Percentiles rank a stretch among this genome's conserved stretches.
Conservation (phyloP, 2,113 vertebrate genomes). For the Mus pahari region DNA sequence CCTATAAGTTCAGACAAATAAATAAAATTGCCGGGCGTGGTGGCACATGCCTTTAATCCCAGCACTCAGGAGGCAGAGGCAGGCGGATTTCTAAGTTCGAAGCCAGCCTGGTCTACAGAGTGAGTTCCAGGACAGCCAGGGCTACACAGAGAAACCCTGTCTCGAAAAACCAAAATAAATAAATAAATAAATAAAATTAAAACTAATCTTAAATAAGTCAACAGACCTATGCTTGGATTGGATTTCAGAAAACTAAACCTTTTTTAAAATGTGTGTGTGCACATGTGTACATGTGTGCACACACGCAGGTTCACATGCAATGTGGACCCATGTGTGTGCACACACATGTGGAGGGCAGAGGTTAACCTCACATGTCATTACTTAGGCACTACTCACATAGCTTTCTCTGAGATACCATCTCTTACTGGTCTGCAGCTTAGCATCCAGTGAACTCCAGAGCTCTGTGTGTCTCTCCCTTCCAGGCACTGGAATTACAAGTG, state of each 20-base stretch:
- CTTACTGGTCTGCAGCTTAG: neutral
- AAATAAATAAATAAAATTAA: neutral
- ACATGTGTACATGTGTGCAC: neutral
- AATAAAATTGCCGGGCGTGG: too few relatives aligned
- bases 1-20: neutral
- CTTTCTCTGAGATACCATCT: neutral
- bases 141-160: too few relatives aligned
- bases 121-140: too few relatives aligned
- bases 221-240: too few relatives aligned
- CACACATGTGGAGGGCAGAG: neutral
- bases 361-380: neutral
- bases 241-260: slow-evolving; percentile 15
- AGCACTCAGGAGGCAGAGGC: too few relatives aligned
- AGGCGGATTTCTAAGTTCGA: too few relatives aligned
- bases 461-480: neutral
- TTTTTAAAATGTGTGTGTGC: neutral
- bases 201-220: neutral
- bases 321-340: neutral
- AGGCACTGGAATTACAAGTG: neutral
- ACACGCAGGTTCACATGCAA: neutral
- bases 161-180: too few relatives aligned
- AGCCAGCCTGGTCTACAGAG: too few relatives aligned
- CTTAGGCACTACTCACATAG: neutral
- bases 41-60: too few relatives aligned
- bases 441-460: neutral